Evolutionary conservation across 1,140 invertebrate genomes (phyloP).

Genomic region (Calephelis virginiensis): DNA sequence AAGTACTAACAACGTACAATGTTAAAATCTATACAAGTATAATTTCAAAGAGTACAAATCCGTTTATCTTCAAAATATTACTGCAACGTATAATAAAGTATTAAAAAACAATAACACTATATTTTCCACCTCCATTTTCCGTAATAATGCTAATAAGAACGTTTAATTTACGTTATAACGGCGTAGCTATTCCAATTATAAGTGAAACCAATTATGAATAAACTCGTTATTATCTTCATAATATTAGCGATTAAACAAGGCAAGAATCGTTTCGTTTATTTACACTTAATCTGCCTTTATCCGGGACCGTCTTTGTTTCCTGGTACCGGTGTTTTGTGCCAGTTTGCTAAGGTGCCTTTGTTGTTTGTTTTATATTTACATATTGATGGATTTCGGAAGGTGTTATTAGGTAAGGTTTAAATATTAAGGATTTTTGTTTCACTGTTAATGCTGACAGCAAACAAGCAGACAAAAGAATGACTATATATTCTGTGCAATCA

Average conservation of each 20-base stretch:
- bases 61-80: too few species aligned
- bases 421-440: too few species aligned
- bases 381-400: too few species aligned
- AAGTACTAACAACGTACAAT: too few species aligned
- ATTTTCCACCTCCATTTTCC: not conserved
- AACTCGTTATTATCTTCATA: conserved; percentile 11
- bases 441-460: too few species aligned
- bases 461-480: too few species aligned
- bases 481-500: too few species aligned
- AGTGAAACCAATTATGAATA: conserved; percentile 7
- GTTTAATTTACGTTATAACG: conserved; percentile 3
- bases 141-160: conserved; percentile 5
- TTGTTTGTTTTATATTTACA: not conserved
- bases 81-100: too few species aligned
- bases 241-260: conserved; percentile 13
- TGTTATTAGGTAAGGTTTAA: too few species aligned
- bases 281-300: conserved; percentile 9
- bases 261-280: conserved; percentile 7
- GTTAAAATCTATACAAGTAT: too few species aligned
- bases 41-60: too few species aligned
- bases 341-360: not conserved
- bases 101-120: too few species aligned
- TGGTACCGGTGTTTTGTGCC: conserved; percentile 2
- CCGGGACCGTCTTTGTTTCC: not conserved
- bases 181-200: conserved; percentile 2